Base-by-base conservation (phyloP, 2,113 vertebrate genomes). In the Plecotus auritus region DNA sequence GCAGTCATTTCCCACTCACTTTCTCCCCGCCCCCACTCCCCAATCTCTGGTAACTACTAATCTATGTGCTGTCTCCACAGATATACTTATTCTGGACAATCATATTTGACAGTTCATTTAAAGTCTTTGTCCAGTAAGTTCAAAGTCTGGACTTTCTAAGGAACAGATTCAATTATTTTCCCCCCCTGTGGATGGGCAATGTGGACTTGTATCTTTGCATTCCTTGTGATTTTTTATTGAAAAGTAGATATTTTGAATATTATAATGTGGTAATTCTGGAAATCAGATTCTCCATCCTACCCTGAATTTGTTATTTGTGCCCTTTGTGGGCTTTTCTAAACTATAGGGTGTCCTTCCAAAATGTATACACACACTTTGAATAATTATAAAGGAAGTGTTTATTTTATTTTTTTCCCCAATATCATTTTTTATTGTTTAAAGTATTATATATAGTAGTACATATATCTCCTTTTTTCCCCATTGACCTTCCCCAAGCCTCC, bases 91-190 rank as follows among this genome's bases (percentile, higher is more conserved):
- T 74, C 23, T 45, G 13, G 13, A 74, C 30, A 13, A 77, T 35
- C 9, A 67, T 85, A 82, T 74, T 51, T 77, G 32, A 70, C 47
- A 88, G 56, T 37, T 88, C 54, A 76, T 8, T 61, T 85, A 74
- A 94, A 93, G 22, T 87, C 54, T 64, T 93, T 81, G 82, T 93
- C 28, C 86, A 77, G 40, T 85, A 82, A 91, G 45, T 77, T 26
- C 22, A 89, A 66, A 77, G 11, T 9, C 35, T 88, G 73, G 32
- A 10, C 12, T 81, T 81, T 47, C 84, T 54, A 88, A 85, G 32
- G 72, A 91, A 72, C 3, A 51, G 22, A 51, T 85, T 85, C 26
- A 82, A 37, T 83, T 80, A 35, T 64, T 81, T 86, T 74, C 32
- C 35, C 37, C 61, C 51, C 18, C 28, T 61, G 4, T 80, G 88